phyloP scores from a whole-genome alignment of 2,797 vertebrate genomes.

The Malacoctenus gilli region DNA sequence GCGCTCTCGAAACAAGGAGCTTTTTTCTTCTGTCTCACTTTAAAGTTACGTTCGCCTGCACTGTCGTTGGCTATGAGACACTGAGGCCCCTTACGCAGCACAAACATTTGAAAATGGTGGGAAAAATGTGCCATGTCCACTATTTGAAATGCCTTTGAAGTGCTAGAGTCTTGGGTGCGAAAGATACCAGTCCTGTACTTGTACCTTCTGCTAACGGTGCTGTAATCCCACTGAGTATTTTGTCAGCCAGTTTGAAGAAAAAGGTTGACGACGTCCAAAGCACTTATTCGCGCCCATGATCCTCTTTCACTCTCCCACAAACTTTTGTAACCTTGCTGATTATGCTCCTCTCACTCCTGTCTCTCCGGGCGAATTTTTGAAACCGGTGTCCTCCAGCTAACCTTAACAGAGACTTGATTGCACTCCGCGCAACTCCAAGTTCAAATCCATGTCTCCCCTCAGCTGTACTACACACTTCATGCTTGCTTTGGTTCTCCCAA shows the following conservation, averaged over 20 bases:
- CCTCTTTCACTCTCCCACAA: conserved; percentile 54
- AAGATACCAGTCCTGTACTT: conserved; percentile 19
- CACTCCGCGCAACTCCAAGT: conserved; percentile 35
- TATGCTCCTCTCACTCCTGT: conserved; percentile 40
- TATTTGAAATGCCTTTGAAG: conserved; percentile 26
- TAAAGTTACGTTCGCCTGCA: neutral
- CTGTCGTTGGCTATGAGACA: neutral
- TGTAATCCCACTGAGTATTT: conserved; percentile 31
- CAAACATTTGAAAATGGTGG: conserved; percentile 18
- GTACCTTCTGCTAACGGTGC: conserved; percentile 25
- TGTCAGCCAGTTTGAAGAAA: conserved; percentile 36
- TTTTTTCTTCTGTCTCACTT: conserved; percentile 1
- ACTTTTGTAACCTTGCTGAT: conserved; percentile 61
- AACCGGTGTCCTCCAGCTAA: conserved; percentile 62
- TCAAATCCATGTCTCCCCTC: conserved; percentile 49
- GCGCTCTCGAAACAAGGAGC: neutral
- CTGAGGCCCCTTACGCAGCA: conserved; percentile 2
- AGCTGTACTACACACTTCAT: conserved; percentile 27
- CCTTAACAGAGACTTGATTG: conserved; percentile 59
- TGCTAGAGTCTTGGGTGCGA: conserved; percentile 1
- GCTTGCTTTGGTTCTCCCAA: conserved; percentile 10
- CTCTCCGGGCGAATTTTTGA: conserved; percentile 39
- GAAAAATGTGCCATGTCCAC: neutral
- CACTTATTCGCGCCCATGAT: conserved; percentile 44
- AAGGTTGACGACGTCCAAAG: conserved; percentile 48